Evolutionary conservation across 1,140 invertebrate genomes (phyloP).

Genomic region (Sycophaga agraensis): DNA sequence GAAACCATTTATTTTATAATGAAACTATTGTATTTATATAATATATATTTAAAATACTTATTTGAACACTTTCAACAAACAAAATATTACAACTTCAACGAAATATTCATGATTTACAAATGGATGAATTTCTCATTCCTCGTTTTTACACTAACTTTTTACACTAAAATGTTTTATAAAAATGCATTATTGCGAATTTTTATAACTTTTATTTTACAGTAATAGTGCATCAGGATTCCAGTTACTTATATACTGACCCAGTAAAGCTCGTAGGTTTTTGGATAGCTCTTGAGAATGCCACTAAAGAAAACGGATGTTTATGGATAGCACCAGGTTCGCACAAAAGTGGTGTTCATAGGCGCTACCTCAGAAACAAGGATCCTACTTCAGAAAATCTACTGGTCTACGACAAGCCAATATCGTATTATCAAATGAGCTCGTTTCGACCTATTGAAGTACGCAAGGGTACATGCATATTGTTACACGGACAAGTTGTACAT

Average conservation of each 20-base stretch:
- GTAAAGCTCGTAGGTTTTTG: constrained; percentile 82
- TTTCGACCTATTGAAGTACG: constrained; percentile 79
- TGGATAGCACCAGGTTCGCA: constrained; percentile 92
- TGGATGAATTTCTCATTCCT: too few species aligned
- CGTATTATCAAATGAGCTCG: constrained; percentile 72
- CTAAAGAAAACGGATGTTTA: constrained; percentile 89
- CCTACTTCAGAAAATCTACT: constrained; percentile 62
- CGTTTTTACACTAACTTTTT: too few species aligned
- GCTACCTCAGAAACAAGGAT: constrained; percentile 74
- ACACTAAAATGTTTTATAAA: too few species aligned
- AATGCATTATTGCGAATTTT: too few species aligned
- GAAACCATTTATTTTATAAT: too few species aligned
- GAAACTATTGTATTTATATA: too few species aligned
- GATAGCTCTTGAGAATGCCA: constrained; percentile 93
- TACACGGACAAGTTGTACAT: constrained; percentile 93
- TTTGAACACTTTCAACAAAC: too few species aligned
- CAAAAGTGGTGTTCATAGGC: constrained; percentile 73
- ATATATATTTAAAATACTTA: too few species aligned
- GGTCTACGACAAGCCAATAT: constrained; percentile 66
- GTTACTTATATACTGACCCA: constrained; percentile 83
- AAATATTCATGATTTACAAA: too few species aligned
- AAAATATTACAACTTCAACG: too few species aligned
- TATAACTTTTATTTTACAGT: constrained; percentile 33
- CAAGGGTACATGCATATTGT: constrained; percentile 84
- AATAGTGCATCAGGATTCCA: constrained; percentile 52